phyloP scores from a whole-genome alignment of 2,797 vertebrate species.

The Poliocrania exsul region DNA sequence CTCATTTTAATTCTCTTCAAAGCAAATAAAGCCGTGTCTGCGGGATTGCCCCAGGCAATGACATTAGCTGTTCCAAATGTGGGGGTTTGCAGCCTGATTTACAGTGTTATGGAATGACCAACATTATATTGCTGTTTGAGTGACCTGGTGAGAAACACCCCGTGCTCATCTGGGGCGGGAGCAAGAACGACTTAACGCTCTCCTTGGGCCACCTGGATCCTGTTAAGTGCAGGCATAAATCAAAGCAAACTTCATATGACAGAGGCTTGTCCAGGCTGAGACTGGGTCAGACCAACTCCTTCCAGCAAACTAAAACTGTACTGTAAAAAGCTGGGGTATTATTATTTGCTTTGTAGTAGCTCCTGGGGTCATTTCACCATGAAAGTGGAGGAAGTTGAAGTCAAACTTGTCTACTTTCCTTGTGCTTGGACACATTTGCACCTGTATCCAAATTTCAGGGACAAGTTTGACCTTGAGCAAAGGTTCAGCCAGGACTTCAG shows the following conservation, averaged over 20 bases:
- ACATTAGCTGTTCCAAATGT: neutral
- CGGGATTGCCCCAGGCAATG: neutral
- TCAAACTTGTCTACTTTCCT: neutral
- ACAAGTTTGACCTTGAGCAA: neutral
- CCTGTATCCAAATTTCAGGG: neutral
- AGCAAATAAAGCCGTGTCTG: slow-evolving; percentile 20
- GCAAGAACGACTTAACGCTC: accelerated
- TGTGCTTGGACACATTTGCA: neutral
- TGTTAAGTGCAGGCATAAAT: neutral
- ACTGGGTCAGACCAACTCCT: neutral
- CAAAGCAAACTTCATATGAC: neutral
- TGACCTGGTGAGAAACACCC: neutral
- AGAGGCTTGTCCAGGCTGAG: slow-evolving; percentile 7
- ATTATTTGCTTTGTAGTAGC: neutral
- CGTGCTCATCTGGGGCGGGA: neutral
- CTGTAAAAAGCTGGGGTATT: neutral
- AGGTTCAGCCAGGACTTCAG: neutral
- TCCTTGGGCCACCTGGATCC: slow-evolving; percentile 14
- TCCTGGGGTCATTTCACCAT: accelerated
- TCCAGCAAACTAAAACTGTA: neutral
- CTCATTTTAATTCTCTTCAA: slow-evolving; percentile 28
- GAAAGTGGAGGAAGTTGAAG: neutral
- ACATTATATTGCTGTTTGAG: neutral
- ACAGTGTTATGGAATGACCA: neutral
- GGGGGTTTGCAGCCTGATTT: neutral